A percentile compares a stretch with the other conserved stretches of the same genome.
phyloP scores from a whole-genome alignment of 2,888 invertebrate species.

The Lasioglossum villosulum region DNA sequence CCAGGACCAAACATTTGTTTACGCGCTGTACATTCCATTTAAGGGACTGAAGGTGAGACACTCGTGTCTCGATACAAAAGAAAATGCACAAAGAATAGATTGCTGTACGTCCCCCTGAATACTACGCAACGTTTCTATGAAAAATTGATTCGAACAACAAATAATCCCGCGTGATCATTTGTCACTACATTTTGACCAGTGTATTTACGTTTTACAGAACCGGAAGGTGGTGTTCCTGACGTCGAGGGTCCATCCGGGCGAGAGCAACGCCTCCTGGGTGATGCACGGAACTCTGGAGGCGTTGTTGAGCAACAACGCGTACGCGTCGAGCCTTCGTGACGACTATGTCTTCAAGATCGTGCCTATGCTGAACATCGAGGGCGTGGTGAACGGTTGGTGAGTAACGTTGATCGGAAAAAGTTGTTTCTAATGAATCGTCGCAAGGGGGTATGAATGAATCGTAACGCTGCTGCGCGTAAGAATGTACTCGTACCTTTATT shows the following conservation, averaged over 20 bases:
- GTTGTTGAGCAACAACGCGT: slow-evolving; percentile 87
- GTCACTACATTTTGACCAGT: too few relatives aligned
- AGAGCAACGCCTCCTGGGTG: slow-evolving; percentile 95
- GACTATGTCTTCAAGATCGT: slow-evolving; percentile 93
- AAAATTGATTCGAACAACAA: too few relatives aligned
- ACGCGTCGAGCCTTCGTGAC: slow-evolving; percentile 88
- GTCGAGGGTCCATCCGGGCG: slow-evolving; percentile 94
- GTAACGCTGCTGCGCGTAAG: slow-evolving; percentile 7
- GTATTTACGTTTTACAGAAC: slow-evolving; percentile 83
- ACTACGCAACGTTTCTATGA: too few relatives aligned
- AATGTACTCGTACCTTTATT: slow-evolving; percentile 78
- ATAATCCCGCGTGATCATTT: too few relatives aligned
- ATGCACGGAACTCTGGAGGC: slow-evolving; percentile 92
- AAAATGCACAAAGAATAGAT: too few relatives aligned
- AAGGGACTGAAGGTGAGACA: too few relatives aligned
- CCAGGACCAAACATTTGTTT: too few relatives aligned
- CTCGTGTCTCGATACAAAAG: too few relatives aligned
- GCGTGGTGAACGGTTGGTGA: slow-evolving; percentile 94
- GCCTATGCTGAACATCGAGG: slow-evolving; percentile 95
- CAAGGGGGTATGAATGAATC: not conserved
- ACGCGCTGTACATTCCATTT: too few relatives aligned
- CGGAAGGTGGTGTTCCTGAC: slow-evolving; percentile 90
- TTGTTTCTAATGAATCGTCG: not conserved
- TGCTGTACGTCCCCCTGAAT: too few relatives aligned
- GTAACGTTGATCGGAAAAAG: slow-evolving; percentile 74